Base-by-base conservation (phyloP, 2,113 vertebrate species). In the Paralichthys olivaceus region DNA sequence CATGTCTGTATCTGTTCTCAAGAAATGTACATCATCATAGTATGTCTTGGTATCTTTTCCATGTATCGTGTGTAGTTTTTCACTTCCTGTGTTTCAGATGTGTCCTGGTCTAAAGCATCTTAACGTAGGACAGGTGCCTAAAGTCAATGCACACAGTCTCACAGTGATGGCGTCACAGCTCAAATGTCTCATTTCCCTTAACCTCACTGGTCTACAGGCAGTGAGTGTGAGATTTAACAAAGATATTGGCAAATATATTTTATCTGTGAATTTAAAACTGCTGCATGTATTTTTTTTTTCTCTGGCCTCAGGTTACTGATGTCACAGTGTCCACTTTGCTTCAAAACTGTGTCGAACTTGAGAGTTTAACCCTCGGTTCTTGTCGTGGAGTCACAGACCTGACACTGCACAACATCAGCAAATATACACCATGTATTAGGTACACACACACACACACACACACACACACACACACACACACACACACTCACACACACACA, bases 111-210 rank as follows among this genome's bases (percentile, higher is more conserved):
- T 94, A 54, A 23, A 75, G 59, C 81, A 62, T 23, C 70, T 92
- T 17, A 94, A 92, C 58, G 75, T 86, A 1, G 82, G 86, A 22
- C 92, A 84, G 69, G 43, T 94, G 53, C 92, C 91, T n/a, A 93
- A 87, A 58, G 62, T 92, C 66, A 90, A 60, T 2, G 25, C 61
- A 28, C 22, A 49, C 45, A 90, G 85, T 67, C 81, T 93, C 47
- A 59, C 60, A 22, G 54, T 77, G 47, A 87, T 90, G 73, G 81
- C 85, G 25, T 87, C 84, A 69, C 55, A 75, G 17, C 72, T 94
- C 40, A 32, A 54, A 83, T 75, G 76, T 54, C 55, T 92, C 57
- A 75, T 55, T 70, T 75, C 85, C 13, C 74, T 94, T 13, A 92
- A 82, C 63, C 19, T 93, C 69, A 89, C 88, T 26, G 92, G 87